Base-by-base conservation (phyloP, 2,888 invertebrate genomes). In the Alviniconcha strummeri region DNA sequence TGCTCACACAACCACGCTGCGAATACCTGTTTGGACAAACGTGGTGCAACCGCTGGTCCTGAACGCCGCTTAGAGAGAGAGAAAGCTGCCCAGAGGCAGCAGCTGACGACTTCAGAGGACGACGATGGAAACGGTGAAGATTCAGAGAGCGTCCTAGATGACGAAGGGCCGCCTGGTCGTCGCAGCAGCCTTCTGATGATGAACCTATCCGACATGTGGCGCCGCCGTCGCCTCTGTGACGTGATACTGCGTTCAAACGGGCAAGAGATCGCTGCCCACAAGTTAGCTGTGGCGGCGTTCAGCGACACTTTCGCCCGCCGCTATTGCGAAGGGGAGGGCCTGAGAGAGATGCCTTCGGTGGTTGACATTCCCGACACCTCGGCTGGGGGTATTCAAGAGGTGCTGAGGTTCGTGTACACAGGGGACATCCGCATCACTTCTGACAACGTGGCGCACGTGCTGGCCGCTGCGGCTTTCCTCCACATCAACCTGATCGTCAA, bases 251-350 rank as follows among this genome's bases (percentile, higher is more conserved):
- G 84, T 17, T 87, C 87, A 4, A 85, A 83, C 4, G 87, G 86
- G 0, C 84, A 87, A 17, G 86, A 86, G 17, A 87, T 89, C 75
- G 84, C 85, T 13, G 89, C 88, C 11, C 92, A 92, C 85, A 90
- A 88, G 67, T 85, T 92, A 52, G 90, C 90, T 4, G 82, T 92
- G 52, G 92, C 91, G 0, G 91, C 91, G 1, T 85, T 87, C 84
- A 91, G 91, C 80, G 86, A 88, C 76, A 82, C 85, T 8, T 88
- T 90, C 83, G 84, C 88, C 1, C 80, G 83, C 56, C 80, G 86
- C 5, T 87, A 85, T 69, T 85, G 87, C 69, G 84, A 85, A 15
- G 76, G 82, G 79, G 74, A 85, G 84, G 79, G 71, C 80, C 11
- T 13, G n/a, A 36, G 36, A 3, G 52, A 36, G n/a, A 3, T 84